Percentiles rank a stretch among this genome's conserved stretches.
Conservation (phyloP, 2,113 vertebrate genomes). For the Trogon melanurus region DNA sequence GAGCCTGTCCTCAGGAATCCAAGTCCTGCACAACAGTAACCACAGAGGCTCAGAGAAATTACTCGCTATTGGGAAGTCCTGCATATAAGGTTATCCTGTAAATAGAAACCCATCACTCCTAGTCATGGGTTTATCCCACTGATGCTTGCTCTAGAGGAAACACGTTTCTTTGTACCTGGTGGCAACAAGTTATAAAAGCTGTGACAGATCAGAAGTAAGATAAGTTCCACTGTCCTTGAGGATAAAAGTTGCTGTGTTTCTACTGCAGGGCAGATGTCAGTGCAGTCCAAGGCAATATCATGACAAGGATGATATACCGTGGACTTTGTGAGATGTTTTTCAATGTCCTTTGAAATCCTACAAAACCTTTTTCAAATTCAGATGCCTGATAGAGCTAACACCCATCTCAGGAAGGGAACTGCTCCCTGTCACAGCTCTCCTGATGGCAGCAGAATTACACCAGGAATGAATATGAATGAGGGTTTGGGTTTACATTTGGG, state of each 20-base stretch:
- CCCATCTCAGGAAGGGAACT: neutral
- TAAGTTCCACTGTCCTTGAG: neutral
- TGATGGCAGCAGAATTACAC: neutral
- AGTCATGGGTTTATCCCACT: neutral
- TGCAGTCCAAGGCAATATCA: neutral
- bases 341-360: neutral
- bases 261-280: neutral
- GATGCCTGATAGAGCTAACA: neutral
- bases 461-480: neutral
- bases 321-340: neutral
- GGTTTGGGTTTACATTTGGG: no score
- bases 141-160: neutral
- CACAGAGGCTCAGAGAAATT: neutral
- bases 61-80: fast-evolving
- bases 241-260: neutral
- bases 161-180: neutral
- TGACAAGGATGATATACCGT: neutral
- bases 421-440: neutral
- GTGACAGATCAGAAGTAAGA: neutral
- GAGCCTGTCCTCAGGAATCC: neutral
- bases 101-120: neutral
- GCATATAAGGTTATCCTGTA: neutral
- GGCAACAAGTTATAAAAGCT: neutral
- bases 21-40: neutral
- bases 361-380: neutral